Percentiles rank a stretch among this genome's conserved stretches.
Conservation (phyloP, 2,888 invertebrate species). For the Sinelater perroti region DNA sequence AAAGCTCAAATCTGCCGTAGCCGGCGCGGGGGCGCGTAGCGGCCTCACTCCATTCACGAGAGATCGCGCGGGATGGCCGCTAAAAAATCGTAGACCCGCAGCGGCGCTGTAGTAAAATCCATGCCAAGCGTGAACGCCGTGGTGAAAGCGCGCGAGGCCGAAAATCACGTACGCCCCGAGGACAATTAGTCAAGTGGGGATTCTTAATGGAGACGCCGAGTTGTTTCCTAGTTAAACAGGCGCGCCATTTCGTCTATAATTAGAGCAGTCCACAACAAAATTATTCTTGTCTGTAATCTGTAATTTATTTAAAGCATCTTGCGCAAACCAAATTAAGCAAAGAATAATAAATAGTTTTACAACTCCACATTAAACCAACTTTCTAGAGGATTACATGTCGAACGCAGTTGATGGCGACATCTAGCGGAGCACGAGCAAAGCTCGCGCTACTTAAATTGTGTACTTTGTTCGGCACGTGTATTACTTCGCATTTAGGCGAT, state of each 20-base stretch:
- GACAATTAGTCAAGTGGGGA: neutral
- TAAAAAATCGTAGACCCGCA: conserved; percentile 17
- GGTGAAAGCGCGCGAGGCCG: conserved; percentile 14
- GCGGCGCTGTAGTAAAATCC: conserved; percentile 16
- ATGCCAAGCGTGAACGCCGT: conserved; percentile 12
- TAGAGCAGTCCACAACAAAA: neutral
- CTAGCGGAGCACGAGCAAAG: too few species aligned
- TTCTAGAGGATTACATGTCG: too few species aligned
- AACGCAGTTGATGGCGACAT: too few species aligned
- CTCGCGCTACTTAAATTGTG: too few species aligned
- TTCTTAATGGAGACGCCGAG: too few species aligned
- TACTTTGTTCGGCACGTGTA: too few species aligned
- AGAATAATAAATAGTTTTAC: too few species aligned
- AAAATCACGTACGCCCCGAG: conserved; percentile 17
- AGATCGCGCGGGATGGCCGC: conserved; percentile 16
- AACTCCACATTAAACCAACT: too few species aligned
- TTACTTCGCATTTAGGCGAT: too few species aligned
- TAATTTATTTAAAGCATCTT: too few species aligned
- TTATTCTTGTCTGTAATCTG: neutral
- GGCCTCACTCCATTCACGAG: conserved; percentile 27
- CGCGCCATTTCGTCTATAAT: neutral
- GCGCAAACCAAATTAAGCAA: too few species aligned
- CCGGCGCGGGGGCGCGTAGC: conserved; percentile 3
- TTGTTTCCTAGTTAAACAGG: too few species aligned
- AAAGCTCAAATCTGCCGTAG: conserved; percentile 10